Evolutionary conservation across 2,888 invertebrate species (phyloP), one percentile per base, ranked within the genome.

Genomic region (Eurytoma californica): DNA sequence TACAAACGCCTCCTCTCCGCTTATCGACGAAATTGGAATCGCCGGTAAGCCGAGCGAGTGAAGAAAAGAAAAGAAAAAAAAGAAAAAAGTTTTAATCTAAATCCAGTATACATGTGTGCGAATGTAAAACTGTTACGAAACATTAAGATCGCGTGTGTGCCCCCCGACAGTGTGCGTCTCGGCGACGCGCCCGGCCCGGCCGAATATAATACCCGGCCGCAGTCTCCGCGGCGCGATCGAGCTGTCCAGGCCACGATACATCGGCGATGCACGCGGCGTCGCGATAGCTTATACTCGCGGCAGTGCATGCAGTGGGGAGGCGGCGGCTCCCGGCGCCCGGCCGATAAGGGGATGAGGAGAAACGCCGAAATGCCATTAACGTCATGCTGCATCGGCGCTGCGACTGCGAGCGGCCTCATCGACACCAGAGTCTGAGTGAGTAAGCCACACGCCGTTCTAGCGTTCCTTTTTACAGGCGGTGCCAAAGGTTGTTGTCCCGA

Each of bases 301-400:
- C 72, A 53, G 61, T 53, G 30, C n/a, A n/a, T 16, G 63, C 63
- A 63, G 63, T 39, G 18, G 63, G 9, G 30, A 20, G 14, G 20
- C 60, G 47, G 57, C 39, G 16, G 16, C 57, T 3, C 39, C 39
- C 39, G 39, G 39, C 5, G 39, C 39, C 39, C 39, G 39, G 24
- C 49, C 49, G 75, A 75, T 68, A 75, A 68, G 75, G 68, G 68
- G 67, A 75, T 75, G 75, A 67, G 60, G 16, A 16, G 20, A 68
- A 75, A 53, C 60, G 3, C 18, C 39, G 60, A 51, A 60, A 2
- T 14, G 24, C 60, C 7, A 51, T 53, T 30, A 5, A 7, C n/a
- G 49, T 74, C 58, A 51, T 39, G 18, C n/a, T 7, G 16, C 18
- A n/a, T 61, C 20, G 18, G 24, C 7, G 49, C 72, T 47, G 9